Evolutionary conservation across 2,113 vertebrate genomes (phyloP).

Genomic region (Macaca nemestrina): DNA sequence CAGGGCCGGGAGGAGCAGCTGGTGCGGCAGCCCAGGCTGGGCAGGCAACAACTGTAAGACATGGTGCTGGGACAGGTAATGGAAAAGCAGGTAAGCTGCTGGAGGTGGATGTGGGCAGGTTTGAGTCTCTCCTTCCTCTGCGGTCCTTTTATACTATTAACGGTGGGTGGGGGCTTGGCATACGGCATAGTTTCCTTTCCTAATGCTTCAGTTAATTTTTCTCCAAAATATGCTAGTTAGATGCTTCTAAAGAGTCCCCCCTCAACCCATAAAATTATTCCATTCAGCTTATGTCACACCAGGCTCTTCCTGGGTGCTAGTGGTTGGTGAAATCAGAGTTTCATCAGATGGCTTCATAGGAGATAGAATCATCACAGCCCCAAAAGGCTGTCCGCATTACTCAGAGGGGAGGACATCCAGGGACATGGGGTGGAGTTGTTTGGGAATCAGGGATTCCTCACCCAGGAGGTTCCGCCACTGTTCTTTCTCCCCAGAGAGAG

Average conservation of each 20-base stretch:
- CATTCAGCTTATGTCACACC: conserved; percentile 61
- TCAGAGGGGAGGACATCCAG: conserved; percentile 39
- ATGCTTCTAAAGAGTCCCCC: conserved; percentile 66
- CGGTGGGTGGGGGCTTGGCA: conserved; percentile 53
- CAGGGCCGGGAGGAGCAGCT: conserved; percentile 46
- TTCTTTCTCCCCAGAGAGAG: not conserved
- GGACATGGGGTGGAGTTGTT: conserved; percentile 3
- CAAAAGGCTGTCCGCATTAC: conserved; percentile 60
- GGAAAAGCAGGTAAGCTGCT: conserved; percentile 13
- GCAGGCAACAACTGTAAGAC: conserved; percentile 8
- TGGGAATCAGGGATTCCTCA: not conserved
- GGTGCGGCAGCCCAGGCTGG: conserved; percentile 54
- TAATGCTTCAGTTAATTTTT: conserved; percentile 67
- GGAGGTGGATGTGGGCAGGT: conserved; percentile 4
- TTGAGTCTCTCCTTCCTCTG: conserved; percentile 50
- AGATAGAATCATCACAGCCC: conserved; percentile 39
- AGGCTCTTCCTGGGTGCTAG: conserved; percentile 31
- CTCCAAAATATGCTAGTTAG: conserved; percentile 72
- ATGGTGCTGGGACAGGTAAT: conserved; percentile 22
- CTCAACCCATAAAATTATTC: conserved; percentile 76
- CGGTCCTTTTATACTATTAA: conserved; percentile 72
- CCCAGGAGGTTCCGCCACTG: not conserved
- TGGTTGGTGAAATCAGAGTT: conserved; percentile 65
- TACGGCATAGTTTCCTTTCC: conserved; percentile 55
- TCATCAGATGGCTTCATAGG: conserved; percentile 70